These are phyloP conservation scores for Holothuria scabra DNA, from an alignment of 53 echinoderm and acorn worm genomes.

Conservation along the genomic window DNA sequence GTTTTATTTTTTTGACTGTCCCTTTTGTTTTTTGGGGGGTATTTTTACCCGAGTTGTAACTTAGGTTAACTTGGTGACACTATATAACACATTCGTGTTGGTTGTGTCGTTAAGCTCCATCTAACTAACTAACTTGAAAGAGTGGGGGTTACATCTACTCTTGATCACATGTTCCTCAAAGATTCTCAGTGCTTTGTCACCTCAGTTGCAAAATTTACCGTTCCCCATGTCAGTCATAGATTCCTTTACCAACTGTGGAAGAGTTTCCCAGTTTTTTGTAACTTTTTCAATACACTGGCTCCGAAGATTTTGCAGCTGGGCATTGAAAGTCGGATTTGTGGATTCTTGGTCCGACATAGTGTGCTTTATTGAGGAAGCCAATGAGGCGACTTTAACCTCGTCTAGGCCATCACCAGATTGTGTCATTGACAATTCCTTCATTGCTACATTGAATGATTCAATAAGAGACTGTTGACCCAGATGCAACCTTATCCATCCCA, in stretches of 20 bases:
- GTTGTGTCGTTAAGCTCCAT: too few relatives aligned
- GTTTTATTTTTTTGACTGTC: too few relatives aligned
- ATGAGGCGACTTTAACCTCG: constrained; percentile 35
- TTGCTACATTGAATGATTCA: constrained; percentile 11
- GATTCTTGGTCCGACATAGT: too few relatives aligned
- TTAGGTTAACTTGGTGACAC: too few relatives aligned
- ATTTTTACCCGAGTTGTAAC: too few relatives aligned
- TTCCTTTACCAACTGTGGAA: constrained; percentile 6
- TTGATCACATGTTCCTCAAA: constrained; percentile 50
- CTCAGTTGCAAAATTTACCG: constrained; percentile 58
- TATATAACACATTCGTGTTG: too few relatives aligned
- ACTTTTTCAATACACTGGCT: constrained; percentile 37
- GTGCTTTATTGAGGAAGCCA: constrained; percentile 52
- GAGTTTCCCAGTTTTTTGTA: constrained; percentile 48
- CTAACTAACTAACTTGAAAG: too few relatives aligned
- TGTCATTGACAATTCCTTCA: constrained; percentile 31
- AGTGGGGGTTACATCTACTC: constrained; percentile 40
- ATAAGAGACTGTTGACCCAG: constrained; percentile 1
- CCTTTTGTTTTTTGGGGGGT: too few relatives aligned
- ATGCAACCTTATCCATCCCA: constrained; percentile 52
- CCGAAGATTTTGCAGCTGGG: constrained; percentile 39
- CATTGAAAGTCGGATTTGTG: constrained; percentile 54
- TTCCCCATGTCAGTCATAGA: constrained; percentile 40
- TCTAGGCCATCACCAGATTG: constrained; percentile 1
- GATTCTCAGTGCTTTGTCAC: constrained; percentile 53